Evolutionary conservation across 2,113 vertebrate species (phyloP).

Genomic region (Antigone vipio): DNA sequence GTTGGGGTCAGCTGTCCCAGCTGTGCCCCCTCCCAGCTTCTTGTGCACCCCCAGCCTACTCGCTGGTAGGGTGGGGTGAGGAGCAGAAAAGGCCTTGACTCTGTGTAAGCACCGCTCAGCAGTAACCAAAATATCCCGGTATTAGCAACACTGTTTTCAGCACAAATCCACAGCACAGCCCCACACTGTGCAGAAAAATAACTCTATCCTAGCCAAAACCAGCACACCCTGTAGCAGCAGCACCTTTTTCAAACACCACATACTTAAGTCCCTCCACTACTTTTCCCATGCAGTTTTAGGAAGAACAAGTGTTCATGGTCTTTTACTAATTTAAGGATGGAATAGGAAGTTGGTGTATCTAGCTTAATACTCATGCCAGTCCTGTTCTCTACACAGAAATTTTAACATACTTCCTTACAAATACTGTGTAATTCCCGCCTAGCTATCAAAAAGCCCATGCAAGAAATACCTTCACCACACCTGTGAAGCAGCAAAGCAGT

Average conservation of each 20-base stretch:
- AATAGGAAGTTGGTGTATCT: background rate
- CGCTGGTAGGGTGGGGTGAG: no score
- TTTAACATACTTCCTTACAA: background rate
- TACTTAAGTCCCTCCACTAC: background rate
- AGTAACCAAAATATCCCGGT: no score
- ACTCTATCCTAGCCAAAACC: no score
- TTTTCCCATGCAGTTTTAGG: background rate
- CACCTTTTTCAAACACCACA: background rate
- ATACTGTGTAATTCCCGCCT: background rate
- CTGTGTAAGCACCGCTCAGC: no score
- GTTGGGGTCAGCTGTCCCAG: no score
- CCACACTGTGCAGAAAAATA: no score
- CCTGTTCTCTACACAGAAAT: background rate
- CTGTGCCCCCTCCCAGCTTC: no score
- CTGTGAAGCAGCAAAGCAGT: background rate
- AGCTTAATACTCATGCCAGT: background rate
- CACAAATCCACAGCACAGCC: no score
- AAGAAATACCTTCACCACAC: background rate
- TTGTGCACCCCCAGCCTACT: no score
- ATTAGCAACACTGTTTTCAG: no score
- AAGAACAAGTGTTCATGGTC: fast-evolving
- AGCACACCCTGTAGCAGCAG: background rate
- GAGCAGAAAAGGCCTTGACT: no score
- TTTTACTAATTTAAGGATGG: background rate
- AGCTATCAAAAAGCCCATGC: background rate